Conservation (phyloP, 2,113 vertebrate species). For the Semicossyphus pulcher region DNA sequence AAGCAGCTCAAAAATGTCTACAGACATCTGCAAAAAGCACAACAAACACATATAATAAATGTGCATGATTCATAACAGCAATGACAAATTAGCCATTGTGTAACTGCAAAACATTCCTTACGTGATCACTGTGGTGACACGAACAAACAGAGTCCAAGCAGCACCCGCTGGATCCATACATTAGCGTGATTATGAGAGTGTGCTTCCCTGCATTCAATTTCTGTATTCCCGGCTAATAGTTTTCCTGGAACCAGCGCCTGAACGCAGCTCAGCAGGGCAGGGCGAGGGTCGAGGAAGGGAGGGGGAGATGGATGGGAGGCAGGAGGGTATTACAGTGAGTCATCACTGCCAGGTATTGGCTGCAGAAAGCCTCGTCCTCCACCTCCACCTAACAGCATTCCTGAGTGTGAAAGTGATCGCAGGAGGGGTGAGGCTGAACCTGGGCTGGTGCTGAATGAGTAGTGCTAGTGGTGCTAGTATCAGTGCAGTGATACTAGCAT, state of each 20-base stretch:
- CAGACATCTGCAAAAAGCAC: too few species aligned
- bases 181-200: constrained; percentile 31
- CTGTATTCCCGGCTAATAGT: constrained; percentile 12
- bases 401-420: constrained; percentile 24
- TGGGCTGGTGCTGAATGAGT: not conserved
- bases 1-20: too few species aligned
- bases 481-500: not conserved
- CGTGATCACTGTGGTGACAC: not conserved
- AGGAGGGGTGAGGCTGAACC: constrained; percentile 12
- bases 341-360: constrained; percentile 46
- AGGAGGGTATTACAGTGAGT: constrained; percentile 31
- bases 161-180: constrained; percentile 18
- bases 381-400: constrained; percentile 11
- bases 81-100: constrained; percentile 5
- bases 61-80: constrained; percentile 2
- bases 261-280: not conserved
- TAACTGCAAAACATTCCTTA: not conserved
- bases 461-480: too few species aligned
- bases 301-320: constrained; percentile 11
- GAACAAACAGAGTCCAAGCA: not conserved
- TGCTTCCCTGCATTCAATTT: constrained; percentile 20
- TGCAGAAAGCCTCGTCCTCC: constrained; percentile 17
- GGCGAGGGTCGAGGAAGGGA: not conserved
- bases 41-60: not conserved
- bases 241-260: constrained; percentile 38